phyloP scores from a whole-genome alignment of 2,797 vertebrate species.

The Enteromius viviparus region DNA sequence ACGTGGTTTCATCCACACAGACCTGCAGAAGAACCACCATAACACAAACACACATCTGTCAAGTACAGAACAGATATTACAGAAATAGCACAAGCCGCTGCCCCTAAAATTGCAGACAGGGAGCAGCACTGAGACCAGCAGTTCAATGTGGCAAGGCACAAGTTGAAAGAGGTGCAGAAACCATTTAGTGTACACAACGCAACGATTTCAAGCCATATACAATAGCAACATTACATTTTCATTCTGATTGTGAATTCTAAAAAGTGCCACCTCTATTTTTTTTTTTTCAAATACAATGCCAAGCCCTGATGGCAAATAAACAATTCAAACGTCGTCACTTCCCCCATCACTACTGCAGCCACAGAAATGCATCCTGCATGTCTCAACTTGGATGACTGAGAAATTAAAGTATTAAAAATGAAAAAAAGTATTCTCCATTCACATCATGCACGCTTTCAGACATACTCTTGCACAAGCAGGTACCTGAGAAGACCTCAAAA shows the following conservation, averaged over 20 bases:
- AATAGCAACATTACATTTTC: slow-evolving; percentile 15
- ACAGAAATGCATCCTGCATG: slow-evolving; percentile 15
- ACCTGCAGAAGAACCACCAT: background rate
- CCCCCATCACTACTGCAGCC: background rate
- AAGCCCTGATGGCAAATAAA: slow-evolving; percentile 11
- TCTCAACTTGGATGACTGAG: slow-evolving; percentile 26
- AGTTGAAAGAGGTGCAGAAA: background rate
- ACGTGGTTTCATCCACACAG: background rate
- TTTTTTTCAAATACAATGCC: background rate
- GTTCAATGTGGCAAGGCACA: slow-evolving; percentile 12
- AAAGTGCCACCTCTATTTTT: slow-evolving; percentile 15
- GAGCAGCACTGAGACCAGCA: slow-evolving; percentile 32
- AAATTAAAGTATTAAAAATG: background rate
- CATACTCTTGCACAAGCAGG: slow-evolving; percentile 31
- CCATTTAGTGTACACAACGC: background rate
- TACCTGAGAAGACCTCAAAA: slow-evolving; percentile 10
- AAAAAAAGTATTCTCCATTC: background rate
- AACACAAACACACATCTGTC: slow-evolving; percentile 11
- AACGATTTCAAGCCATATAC: background rate
- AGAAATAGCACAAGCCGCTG: background rate
- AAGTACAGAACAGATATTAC: slow-evolving; percentile 6
- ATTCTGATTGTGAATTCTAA: slow-evolving; percentile 26
- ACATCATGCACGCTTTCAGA: background rate
- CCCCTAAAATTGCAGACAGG: background rate
- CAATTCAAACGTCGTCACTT: background rate